Percentiles rank a stretch among this genome's conserved stretches.
Conservation (phyloP, 2,113 vertebrate genomes). For the Cochlearius cochlearius region DNA sequence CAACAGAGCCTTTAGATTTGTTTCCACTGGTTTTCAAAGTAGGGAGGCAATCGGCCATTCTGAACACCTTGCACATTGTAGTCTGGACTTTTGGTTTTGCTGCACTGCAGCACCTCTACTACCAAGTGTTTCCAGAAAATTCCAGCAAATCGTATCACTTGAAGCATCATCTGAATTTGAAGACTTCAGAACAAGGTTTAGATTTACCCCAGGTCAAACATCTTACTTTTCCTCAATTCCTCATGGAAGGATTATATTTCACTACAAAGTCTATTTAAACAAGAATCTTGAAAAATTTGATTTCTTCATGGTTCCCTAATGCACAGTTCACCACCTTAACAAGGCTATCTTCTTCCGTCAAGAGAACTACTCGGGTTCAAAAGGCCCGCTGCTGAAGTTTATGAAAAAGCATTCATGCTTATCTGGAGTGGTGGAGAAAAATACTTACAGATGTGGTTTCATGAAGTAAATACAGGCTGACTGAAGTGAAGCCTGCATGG, state of each 20-base stretch:
- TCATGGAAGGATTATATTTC: background rate
- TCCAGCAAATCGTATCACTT: background rate
- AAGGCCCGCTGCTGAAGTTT: background rate
- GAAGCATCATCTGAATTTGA: background rate
- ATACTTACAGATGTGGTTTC: background rate
- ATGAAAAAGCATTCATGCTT: background rate
- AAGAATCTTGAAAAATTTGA: background rate
- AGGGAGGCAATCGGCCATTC: background rate
- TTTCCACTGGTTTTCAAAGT: background rate
- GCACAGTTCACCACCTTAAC: background rate
- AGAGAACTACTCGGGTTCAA: background rate
- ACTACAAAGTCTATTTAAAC: background rate
- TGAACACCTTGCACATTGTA: background rate
- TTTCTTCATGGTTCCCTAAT: background rate
- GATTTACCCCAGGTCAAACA: background rate
- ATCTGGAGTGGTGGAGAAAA: background rate
- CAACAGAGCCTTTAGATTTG: background rate
- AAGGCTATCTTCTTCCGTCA: background rate
- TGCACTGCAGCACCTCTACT: background rate
- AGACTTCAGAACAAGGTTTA: background rate
- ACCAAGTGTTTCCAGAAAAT: background rate
- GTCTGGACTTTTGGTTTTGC: background rate
- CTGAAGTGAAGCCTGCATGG: background rate
- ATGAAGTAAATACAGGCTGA: background rate
- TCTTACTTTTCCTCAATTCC: background rate